Conservation (phyloP, 2,113 vertebrate species). For the Ibidorhyncha struthersii region DNA sequence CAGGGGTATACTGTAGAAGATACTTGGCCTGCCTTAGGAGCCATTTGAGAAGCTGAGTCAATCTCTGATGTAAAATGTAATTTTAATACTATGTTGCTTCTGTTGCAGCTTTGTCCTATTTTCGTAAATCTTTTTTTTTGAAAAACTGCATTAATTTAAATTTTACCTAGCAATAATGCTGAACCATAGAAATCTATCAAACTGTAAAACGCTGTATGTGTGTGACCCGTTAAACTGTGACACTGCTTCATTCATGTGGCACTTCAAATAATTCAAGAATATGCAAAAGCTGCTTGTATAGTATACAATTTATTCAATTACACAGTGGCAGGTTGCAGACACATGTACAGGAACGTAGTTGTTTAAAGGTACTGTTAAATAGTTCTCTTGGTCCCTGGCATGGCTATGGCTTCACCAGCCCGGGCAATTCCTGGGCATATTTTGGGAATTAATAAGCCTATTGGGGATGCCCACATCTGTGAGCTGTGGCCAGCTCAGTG, state of each 20-base stretch:
- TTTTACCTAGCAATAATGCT: background rate
- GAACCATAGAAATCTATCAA: background rate
- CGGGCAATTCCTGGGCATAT: rapidly evolving
- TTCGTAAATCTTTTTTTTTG: background rate
- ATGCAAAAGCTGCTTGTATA: background rate
- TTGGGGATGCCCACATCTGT: too few relatives aligned
- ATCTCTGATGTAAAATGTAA: background rate
- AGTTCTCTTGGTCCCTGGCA: background rate
- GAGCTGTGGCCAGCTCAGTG: background rate
- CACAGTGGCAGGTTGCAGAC: background rate
- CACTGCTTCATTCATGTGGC: background rate
- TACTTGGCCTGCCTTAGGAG: background rate
- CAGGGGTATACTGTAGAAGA: background rate
- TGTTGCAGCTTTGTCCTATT: background rate
- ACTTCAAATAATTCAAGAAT: background rate
- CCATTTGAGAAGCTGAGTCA: background rate
- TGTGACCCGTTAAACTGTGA: background rate
- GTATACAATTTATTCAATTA: background rate
- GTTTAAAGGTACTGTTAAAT: background rate
- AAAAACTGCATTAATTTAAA: background rate
- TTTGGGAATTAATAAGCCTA: background rate
- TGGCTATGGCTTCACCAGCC: background rate
- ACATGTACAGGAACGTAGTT: rapidly evolving
- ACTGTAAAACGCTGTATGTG: background rate
- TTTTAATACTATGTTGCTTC: background rate